Evolutionary conservation across 2,113 vertebrate genomes (phyloP).

Genomic region (Coreoperca whiteheadi): DNA sequence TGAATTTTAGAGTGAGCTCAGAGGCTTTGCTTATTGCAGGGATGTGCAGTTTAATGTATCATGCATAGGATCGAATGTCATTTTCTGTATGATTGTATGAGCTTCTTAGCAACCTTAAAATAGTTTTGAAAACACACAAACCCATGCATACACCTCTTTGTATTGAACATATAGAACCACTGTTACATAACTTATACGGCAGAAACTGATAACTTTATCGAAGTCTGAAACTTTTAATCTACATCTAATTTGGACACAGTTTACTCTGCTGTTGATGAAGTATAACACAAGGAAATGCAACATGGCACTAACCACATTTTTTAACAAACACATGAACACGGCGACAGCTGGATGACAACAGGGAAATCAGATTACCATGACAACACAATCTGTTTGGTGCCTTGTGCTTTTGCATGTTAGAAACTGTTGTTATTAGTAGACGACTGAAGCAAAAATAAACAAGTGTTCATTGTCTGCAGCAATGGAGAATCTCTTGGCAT

Average conservation of each 20-base stretch:
- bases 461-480: constrained; percentile 3
- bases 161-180: background rate
- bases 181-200: too few species aligned
- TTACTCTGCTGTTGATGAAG: background rate
- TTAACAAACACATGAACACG: constrained; percentile 25
- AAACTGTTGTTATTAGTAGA: constrained; percentile 53
- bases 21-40: constrained; percentile 13
- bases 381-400: constrained; percentile 65
- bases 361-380: constrained; percentile 69
- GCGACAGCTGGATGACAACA: constrained; percentile 64
- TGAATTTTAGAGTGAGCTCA: constrained; percentile 14
- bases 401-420: constrained; percentile 35
- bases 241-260: constrained; percentile 10
- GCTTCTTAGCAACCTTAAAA: background rate
- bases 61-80: background rate
- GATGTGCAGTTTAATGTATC: constrained; percentile 33
- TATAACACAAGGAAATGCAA: constrained; percentile 35
- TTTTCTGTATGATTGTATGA: constrained; percentile 10
- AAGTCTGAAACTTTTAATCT: constrained; percentile 37
- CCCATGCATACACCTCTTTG: background rate
- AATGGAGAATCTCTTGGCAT: constrained; percentile 7
- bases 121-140: background rate
- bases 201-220: background rate
- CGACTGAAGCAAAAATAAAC: constrained; percentile 22
- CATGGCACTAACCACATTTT: constrained; percentile 32